These are phyloP conservation scores for Rhizoglyphus robini DNA, from an alignment of 1,140 invertebrate species.

Conservation along the genomic window DNA sequence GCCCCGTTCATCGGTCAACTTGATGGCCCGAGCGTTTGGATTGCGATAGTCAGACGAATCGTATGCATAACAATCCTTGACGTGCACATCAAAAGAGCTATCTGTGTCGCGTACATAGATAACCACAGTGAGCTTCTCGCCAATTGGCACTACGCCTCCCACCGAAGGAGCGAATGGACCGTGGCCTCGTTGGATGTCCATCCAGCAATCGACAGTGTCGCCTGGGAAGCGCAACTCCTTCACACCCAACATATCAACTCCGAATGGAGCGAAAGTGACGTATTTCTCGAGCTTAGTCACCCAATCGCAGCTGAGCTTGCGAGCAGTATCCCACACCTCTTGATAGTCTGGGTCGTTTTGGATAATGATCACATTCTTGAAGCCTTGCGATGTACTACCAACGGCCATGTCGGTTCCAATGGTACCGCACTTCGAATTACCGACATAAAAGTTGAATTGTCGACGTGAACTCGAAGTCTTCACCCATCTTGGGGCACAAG, in stretches of 20 bases:
- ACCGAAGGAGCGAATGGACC: constrained; percentile 60
- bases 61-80: constrained; percentile 55
- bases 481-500: constrained; percentile 5
- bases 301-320: constrained; percentile 30
- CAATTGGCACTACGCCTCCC: constrained; percentile 62
- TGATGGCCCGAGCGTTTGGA: constrained; percentile 42
- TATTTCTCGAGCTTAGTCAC: constrained; percentile 11
- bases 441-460: neutral
- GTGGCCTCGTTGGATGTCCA: constrained; percentile 59
- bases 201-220: constrained; percentile 58
- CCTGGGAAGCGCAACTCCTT: constrained; percentile 66
- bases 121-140: constrained; percentile 64
- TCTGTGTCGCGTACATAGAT: constrained; percentile 60
- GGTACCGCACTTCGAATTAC: neutral
- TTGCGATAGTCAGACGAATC: constrained; percentile 40
- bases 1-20: constrained; percentile 52
- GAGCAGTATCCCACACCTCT: constrained; percentile 56
- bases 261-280: constrained; percentile 37
- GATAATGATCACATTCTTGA: constrained; percentile 84
- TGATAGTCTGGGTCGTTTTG: constrained; percentile 87
- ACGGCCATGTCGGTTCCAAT: neutral
- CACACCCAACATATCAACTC: constrained; percentile 62
- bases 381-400: constrained; percentile 46
- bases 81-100: constrained; percentile 50
- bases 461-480: neutral